These are phyloP conservation scores for Phylloscopus trochiloides DNA, from an alignment of 2,113 vertebrate species.

Conservation along the genomic window DNA sequence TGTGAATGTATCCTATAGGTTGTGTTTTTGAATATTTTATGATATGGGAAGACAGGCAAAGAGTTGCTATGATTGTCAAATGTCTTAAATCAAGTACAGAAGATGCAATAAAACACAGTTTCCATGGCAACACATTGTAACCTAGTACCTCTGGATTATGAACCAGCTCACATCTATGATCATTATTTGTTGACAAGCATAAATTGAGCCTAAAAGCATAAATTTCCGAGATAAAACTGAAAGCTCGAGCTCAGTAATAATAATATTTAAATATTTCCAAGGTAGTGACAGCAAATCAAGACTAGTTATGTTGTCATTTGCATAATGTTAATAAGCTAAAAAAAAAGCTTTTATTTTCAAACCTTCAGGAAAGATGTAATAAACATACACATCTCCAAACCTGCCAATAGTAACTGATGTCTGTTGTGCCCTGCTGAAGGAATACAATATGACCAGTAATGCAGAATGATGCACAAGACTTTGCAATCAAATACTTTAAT, in stretches of 20 bases:
- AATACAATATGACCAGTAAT: not conserved
- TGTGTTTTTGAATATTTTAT: conserved; percentile 71
- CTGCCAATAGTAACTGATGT: not conserved
- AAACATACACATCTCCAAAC: not conserved
- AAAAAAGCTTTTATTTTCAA: conserved; percentile 37
- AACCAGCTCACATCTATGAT: conserved; percentile 78
- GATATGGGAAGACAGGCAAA: conserved; percentile 67
- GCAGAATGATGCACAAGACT: not conserved
- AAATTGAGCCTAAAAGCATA: conserved; percentile 76
- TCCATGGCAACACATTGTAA: conserved; percentile 78
- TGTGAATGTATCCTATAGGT: conserved; percentile 21
- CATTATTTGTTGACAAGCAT: conserved; percentile 80
- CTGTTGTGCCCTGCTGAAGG: not conserved
- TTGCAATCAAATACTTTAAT: not conserved
- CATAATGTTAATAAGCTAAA: conserved; percentile 60
- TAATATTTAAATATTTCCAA: conserved; percentile 65
- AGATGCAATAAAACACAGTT: conserved; percentile 70
- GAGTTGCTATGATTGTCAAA: conserved; percentile 77
- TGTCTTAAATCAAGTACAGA: conserved; percentile 77
- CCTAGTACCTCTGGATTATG: conserved; percentile 77
- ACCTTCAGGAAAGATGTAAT: not conserved
- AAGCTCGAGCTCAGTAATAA: conserved; percentile 67
- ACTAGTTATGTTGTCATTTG: conserved; percentile 35
- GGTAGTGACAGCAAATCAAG: conserved; percentile 42
- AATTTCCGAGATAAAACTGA: conserved; percentile 73